Conservation (phyloP, 2,888 invertebrate genomes). For the Hecatera dysodea region DNA sequence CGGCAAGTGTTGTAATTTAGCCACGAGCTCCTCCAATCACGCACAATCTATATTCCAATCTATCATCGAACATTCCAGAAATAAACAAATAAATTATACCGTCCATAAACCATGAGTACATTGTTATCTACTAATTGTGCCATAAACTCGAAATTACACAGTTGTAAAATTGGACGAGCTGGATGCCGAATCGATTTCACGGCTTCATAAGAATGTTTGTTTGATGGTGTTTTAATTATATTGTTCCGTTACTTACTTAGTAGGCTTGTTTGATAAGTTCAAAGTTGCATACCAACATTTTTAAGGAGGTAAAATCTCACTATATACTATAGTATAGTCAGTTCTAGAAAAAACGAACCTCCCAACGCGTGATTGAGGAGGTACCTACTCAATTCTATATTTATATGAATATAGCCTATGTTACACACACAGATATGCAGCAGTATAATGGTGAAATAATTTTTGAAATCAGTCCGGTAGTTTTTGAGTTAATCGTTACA, state of each 20-base stretch:
- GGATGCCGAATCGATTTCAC: conserved; percentile 46
- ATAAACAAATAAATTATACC: neutral
- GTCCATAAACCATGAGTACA: conserved; percentile 6
- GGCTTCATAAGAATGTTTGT: conserved; percentile 10
- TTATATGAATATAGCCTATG: no score
- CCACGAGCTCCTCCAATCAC: no score
- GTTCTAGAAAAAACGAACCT: no score
- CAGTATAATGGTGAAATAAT: no score
- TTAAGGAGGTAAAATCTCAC: neutral
- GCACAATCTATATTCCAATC: neutral
- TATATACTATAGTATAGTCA: no score
- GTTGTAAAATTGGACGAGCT: conserved; percentile 33
- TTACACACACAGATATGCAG: no score
- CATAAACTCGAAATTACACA: conserved; percentile 29
- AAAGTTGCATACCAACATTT: neutral
- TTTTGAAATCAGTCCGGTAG: no score
- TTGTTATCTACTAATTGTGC: conserved; percentile 29
- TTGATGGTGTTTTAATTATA: conserved; percentile 14
- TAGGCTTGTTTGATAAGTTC: neutral
- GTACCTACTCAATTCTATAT: no score
- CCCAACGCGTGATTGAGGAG: no score
- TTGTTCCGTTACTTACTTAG: conserved; percentile 8
- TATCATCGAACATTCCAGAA: conserved; percentile 10
- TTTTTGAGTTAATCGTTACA: no score
- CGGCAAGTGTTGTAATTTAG: no score